Evolutionary conservation across 1,140 invertebrate genomes (phyloP), one percentile per base, ranked within the genome.

Genomic region (Eufriesea mexicana): DNA sequence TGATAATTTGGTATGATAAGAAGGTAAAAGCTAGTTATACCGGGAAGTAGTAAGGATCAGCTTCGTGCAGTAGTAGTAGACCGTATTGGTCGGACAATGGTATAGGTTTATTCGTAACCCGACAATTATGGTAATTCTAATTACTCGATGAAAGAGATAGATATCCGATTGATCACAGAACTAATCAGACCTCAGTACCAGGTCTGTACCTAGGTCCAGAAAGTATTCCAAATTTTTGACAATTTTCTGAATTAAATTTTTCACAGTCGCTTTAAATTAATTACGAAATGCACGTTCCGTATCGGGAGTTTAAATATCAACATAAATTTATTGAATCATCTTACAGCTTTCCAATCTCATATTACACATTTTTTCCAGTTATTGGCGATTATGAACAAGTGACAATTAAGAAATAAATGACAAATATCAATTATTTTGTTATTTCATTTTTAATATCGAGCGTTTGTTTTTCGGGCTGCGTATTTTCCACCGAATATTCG

Each of bases 61-160:
- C 6, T 5, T 5, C 23, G n/a, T n/a, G 25, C 51, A 79, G 66
- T 79, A 79, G 77, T 71, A 45, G 51, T 59, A n/a, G 18, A 35
- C 20, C 6, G 67, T 23, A 14, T 59, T 59, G 77, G 42, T 79
- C 77, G 35, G 77, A 59, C 64, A 78, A n/a, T 47, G n/a, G 35
- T 70, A 35, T 28, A 68, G 42, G 51, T 68, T 35, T 7, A 28
- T 8, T 45, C 6, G 20, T 47, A 59, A 6, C 16, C 4, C 5
- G 14, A 35, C 25, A 20, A 12, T 35, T 12, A 18, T n/a, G 12
- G 20, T 16, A n/a, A 51, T 51, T 51, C 10, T 23, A 25, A 75
- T 75, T 25, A 45, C 45, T 23, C 54, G 5, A 2, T 57, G 16
- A 12, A 8, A 4, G 8, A 57, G 20, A 57, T 23, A 57, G 55